Base-by-base conservation (phyloP, 2,888 invertebrate species). In the Melanostoma scalare region DNA sequence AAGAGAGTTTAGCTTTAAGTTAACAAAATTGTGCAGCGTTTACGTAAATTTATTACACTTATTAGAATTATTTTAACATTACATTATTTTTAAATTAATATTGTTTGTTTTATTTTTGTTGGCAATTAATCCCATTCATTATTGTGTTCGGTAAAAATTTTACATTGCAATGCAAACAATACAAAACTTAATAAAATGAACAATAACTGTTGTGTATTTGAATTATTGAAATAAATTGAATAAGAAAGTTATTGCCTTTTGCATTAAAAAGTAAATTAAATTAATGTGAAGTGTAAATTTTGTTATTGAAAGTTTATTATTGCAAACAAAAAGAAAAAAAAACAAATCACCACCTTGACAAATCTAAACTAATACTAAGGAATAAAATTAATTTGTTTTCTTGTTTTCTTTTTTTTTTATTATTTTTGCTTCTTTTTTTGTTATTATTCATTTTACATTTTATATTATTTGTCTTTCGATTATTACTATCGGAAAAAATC, bases 11-110 rank as follows among this genome's bases (percentile, higher is more conserved):
- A 65, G 61, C 60, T 67, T 86, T 82, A 85, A 81, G 82, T 85
- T 77, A 85, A 71, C 82, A 84, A 82, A 82, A 82, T 75, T 77
- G 75, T 77, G 80, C 82, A 85, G 81, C 78, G 82, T 73, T 69
- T 82, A 85, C 71, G 81, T 76, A 79, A 75, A 78, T 78, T 85
- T 77, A 80, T 48, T 79, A 78, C 76, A 86, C 67, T 79, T 80
- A 82, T 79, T 85, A 84, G 74, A 76, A 75, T 79, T 79, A 77
- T 78, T 84, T 84, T 58, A 50, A 65, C 9, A 20, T 20, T 52
- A 65, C 69, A 69, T 82, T 61, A 74, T 75, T 72, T 72, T 46
- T 56, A 60, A 75, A 75, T 67, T 78, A 60, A 63, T 20, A 78
- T 77, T 76, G 44, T 71, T 75, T 71, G 65, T 82, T 82, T 77